Conservation (phyloP, 2,113 vertebrate genomes). For the Phylloscopus whistleri region DNA sequence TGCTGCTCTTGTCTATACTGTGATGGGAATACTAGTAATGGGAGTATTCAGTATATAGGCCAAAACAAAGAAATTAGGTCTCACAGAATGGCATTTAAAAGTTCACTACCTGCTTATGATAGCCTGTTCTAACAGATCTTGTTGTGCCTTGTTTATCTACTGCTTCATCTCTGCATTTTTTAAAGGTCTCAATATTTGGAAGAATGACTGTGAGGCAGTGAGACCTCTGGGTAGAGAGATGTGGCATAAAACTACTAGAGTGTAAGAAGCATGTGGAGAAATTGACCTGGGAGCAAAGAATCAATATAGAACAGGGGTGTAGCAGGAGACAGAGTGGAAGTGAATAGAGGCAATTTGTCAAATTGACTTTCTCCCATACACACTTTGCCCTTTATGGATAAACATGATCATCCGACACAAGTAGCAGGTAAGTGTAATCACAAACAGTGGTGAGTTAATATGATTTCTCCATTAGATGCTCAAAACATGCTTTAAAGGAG, state of each 20-base stretch:
- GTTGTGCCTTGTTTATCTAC: background rate
- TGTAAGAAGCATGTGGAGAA: background rate
- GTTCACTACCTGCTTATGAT: background rate
- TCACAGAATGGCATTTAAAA: background rate
- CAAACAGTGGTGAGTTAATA: background rate
- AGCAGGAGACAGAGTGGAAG: background rate
- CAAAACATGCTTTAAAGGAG: background rate
- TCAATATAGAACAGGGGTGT: background rate
- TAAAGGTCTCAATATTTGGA: background rate
- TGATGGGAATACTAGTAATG: background rate
- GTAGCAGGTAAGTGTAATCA: background rate
- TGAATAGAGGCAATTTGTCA: conserved; percentile 14
- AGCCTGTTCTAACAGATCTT: background rate
- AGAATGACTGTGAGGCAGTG: background rate
- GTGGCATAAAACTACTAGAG: background rate
- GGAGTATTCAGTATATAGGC: background rate
- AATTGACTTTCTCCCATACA: background rate
- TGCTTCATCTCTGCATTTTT: background rate
- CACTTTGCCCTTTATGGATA: background rate
- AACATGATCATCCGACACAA: background rate
- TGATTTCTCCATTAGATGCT: background rate
- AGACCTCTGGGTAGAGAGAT: background rate
- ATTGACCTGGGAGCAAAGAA: conserved; percentile 6
- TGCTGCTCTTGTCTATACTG: background rate
- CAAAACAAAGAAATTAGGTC: background rate